These are phyloP conservation scores for Cyanoramphus novaezelandiae DNA, from an alignment of 2,113 vertebrate species.

Conservation along the genomic window DNA sequence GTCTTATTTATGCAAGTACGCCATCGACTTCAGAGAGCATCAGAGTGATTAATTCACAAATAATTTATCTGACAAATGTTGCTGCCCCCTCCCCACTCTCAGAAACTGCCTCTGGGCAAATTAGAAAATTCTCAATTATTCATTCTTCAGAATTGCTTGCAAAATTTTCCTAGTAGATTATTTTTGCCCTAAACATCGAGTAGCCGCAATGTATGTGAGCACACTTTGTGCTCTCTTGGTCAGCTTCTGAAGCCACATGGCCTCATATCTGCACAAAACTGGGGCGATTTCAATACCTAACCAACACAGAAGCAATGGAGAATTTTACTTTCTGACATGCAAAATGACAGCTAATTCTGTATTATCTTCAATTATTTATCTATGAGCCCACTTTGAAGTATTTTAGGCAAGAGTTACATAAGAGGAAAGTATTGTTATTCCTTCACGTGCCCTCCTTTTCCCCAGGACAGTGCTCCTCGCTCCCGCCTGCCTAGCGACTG, in stretches of 20 bases:
- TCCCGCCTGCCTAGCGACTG: background rate
- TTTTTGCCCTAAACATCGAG: background rate
- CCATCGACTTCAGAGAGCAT: background rate
- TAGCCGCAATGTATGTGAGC: background rate
- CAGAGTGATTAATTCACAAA: constrained; percentile 59
- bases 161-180: background rate
- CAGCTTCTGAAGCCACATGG: background rate
- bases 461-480: background rate
- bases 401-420: constrained; percentile 60
- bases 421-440: constrained; percentile 31
- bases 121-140: constrained; percentile 10
- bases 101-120: background rate
- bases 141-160: background rate
- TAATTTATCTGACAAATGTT: constrained; percentile 50
- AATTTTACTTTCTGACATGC: background rate
- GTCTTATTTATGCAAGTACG: background rate
- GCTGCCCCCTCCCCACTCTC: background rate
- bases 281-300: background rate
- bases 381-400: constrained; percentile 36
- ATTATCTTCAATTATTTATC: constrained; percentile 61
- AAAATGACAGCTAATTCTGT: constrained; percentile 37
- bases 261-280: background rate
- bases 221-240: background rate
- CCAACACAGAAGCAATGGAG: background rate
- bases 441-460: constrained; percentile 30